Evolutionary conservation across 1,140 invertebrate species (phyloP).

Genomic region (Meloidogyne hapla): DNA sequence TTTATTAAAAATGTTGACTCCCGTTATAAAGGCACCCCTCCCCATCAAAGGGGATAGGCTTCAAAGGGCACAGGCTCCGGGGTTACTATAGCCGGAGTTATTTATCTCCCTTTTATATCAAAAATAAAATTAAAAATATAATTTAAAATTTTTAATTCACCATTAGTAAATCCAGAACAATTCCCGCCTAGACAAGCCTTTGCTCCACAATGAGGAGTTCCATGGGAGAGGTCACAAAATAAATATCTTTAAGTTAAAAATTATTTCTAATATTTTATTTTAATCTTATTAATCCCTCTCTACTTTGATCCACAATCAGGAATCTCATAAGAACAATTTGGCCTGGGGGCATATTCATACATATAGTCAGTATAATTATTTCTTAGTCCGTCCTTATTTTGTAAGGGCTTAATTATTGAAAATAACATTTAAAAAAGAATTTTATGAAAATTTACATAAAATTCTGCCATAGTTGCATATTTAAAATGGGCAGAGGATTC

Average conservation of each 20-base stretch:
- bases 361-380: slow-evolving; percentile 62
- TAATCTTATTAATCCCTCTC: background rate
- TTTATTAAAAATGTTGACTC: too few species aligned
- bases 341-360: slow-evolving; percentile 57
- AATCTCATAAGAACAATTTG: slow-evolving; percentile 74
- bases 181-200: slow-evolving; percentile 55
- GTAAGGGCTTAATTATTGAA: slow-evolving; percentile 5
- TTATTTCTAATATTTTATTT: background rate
- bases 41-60: too few species aligned
- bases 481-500: slow-evolving; percentile 56
- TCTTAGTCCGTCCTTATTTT: slow-evolving; percentile 51
- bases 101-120: too few species aligned
- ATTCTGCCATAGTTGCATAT: slow-evolving; percentile 58
- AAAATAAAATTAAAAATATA: background rate
- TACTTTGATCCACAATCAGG: slow-evolving; percentile 74
- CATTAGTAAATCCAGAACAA: slow-evolving; percentile 21
- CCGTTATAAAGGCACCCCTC: too few species aligned
- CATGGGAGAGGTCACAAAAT: slow-evolving; percentile 58
- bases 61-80: too few species aligned
- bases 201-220: slow-evolving; percentile 51
- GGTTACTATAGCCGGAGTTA: too few species aligned
- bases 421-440: slow-evolving; percentile 30
- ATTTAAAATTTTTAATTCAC: background rate
- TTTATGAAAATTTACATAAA: slow-evolving; percentile 45
- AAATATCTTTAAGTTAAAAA: slow-evolving; percentile 40